These are phyloP conservation scores for Labeo calbasu DNA, from an alignment of 2,797 vertebrate genomes.

Conservation along the genomic window DNA sequence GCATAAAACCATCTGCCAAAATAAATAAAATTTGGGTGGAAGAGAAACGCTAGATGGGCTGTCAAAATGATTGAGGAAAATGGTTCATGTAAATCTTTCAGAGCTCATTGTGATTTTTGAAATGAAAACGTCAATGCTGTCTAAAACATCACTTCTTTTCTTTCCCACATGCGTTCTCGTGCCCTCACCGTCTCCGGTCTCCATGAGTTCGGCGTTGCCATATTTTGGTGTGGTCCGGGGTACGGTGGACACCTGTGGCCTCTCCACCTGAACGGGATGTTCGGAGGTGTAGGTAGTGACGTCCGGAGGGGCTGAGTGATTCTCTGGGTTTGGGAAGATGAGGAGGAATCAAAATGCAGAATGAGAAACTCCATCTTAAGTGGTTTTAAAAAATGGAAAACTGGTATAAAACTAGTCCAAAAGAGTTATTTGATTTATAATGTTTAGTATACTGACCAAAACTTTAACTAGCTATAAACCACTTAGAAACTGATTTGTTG, in stretches of 20 bases:
- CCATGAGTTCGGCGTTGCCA: conserved; percentile 92
- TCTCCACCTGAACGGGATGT: conserved; percentile 84
- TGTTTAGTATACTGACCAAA: neutral
- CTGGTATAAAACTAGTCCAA: neutral
- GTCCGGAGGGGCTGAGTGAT: conserved; percentile 94
- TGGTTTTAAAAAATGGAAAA: neutral
- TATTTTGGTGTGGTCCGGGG: conserved; percentile 85
- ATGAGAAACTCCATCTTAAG: neutral
- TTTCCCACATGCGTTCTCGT: conserved; percentile 29
- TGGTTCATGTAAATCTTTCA: conserved; percentile 28
- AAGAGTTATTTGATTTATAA: neutral
- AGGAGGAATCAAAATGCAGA: conserved; percentile 25
- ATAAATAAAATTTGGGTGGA: conserved; percentile 15
- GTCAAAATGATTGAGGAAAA: conserved; percentile 35
- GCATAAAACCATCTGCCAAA: conserved; percentile 19
- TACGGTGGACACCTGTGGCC: conserved; percentile 83
- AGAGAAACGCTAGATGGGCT: neutral
- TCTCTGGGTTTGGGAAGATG: conserved; percentile 78
- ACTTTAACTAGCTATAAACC: neutral
- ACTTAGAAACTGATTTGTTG: neutral
- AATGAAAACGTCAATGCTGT: conserved; percentile 9
- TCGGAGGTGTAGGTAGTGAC: conserved; percentile 98
- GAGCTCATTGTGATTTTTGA: conserved; percentile 18
- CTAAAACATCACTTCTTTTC: conserved; percentile 21
- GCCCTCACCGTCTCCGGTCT: conserved; percentile 86